These are phyloP conservation scores for Gambusia yucatana DNA, from an alignment of 2,797 vertebrate genomes.

Conservation along the genomic window DNA sequence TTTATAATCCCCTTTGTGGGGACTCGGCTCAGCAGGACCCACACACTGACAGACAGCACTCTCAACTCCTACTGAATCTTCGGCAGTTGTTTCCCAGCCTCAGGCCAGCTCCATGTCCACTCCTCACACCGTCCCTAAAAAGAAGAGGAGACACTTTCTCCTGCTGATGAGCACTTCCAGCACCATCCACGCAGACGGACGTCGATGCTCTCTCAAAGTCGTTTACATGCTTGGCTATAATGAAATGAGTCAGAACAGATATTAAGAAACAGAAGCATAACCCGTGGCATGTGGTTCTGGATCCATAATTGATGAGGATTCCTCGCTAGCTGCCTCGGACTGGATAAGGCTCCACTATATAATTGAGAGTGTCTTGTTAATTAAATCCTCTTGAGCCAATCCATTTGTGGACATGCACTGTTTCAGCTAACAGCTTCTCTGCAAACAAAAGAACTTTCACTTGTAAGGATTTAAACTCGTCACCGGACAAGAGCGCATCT, in stretches of 20 bases:
- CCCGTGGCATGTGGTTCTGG: slow-evolving; percentile 44
- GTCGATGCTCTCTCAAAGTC: slow-evolving; percentile 25
- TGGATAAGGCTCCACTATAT: slow-evolving; percentile 53
- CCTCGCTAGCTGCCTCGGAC: slow-evolving; percentile 56
- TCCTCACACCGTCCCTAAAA: slow-evolving; percentile 40
- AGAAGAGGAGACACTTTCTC: slow-evolving; percentile 35
- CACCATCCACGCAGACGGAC: slow-evolving; percentile 36
- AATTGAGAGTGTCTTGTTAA: slow-evolving; percentile 57
- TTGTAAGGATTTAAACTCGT: slow-evolving; percentile 20
- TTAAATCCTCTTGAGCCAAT: slow-evolving; percentile 52
- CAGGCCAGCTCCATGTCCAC: slow-evolving; percentile 49
- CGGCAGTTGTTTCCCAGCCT: slow-evolving; percentile 58
- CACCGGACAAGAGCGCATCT: slow-evolving; percentile 8
- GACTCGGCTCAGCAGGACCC: slow-evolving; percentile 55
- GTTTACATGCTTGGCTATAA: slow-evolving; percentile 38
- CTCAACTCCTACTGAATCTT: slow-evolving; percentile 68
- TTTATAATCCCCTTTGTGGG: slow-evolving; percentile 35
- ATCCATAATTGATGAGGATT: slow-evolving; percentile 60
- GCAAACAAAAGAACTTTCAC: slow-evolving; percentile 41
- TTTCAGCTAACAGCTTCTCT: slow-evolving; percentile 27
- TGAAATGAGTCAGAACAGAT: slow-evolving; percentile 39
- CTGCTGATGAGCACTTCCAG: slow-evolving; percentile 26
- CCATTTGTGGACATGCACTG: slow-evolving; percentile 40
- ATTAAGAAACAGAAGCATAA: slow-evolving; percentile 48
- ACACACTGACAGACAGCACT: slow-evolving; percentile 42